phyloP scores from a whole-genome alignment of 1,140 invertebrate genomes.

The Pseudomyrmex sp. region DNA sequence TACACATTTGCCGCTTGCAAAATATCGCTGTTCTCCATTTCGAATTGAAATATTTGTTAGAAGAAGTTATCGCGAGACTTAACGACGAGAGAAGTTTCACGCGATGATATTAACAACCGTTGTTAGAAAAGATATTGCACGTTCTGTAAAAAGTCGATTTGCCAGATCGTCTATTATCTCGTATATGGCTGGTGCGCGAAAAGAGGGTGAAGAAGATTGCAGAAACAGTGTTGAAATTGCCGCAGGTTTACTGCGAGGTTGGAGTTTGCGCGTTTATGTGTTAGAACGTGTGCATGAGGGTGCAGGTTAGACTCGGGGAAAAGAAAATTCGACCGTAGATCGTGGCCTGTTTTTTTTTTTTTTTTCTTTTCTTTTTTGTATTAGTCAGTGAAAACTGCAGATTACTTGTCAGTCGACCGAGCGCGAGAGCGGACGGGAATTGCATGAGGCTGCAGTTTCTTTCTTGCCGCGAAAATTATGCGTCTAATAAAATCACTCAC shows the following conservation, averaged over 20 bases:
- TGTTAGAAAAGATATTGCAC: not conserved
- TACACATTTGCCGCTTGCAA: constrained; percentile 20
- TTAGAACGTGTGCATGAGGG: not conserved
- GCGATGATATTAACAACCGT: not conserved
- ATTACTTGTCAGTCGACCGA: constrained; percentile 61
- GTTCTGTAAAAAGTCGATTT: constrained; percentile 19
- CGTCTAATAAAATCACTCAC: constrained; percentile 53
- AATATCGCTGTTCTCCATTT: constrained; percentile 1
- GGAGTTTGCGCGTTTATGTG: constrained; percentile 23
- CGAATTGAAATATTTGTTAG: too few species aligned
- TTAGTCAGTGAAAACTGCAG: constrained; percentile 56
- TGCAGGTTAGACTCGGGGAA: constrained; percentile 4
- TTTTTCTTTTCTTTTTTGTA: not conserved
- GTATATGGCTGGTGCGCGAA: too few species aligned
- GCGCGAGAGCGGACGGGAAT: constrained; percentile 49
- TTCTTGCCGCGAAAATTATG: constrained; percentile 45
- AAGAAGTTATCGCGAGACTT: not conserved
- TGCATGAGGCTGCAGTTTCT: constrained; percentile 51
- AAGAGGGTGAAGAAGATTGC: too few species aligned
- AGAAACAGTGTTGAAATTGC: constrained; percentile 60
- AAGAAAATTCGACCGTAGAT: constrained; percentile 61
- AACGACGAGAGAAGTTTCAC: not conserved
- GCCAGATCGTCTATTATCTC: too few species aligned
- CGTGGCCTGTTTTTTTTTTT: not conserved
- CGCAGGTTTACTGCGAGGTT: constrained; percentile 43